Evolutionary conservation across 2,797 vertebrate species (phyloP).

Genomic region (Poeciliopsis paucimaculata): DNA sequence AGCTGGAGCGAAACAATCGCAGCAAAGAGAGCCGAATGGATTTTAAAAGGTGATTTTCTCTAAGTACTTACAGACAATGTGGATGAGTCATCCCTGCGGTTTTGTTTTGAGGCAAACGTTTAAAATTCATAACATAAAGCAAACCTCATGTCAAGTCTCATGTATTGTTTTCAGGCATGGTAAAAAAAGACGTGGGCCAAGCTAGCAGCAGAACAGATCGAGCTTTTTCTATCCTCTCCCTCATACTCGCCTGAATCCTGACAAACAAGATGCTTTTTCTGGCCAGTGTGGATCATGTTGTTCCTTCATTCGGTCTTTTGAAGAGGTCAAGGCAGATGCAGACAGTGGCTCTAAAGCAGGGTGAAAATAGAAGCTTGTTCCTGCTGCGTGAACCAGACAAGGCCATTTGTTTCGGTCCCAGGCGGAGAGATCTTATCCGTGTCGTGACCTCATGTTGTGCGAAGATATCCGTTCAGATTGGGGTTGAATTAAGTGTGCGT

Average conservation of each 20-base stretch:
- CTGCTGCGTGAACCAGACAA: background rate
- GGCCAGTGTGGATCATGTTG: background rate
- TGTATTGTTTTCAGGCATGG: background rate
- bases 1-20: background rate
- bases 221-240: background rate
- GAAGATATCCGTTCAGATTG: background rate
- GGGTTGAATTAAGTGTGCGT: background rate
- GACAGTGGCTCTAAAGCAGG: background rate
- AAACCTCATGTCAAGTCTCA: background rate
- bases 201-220: background rate
- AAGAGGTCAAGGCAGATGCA: conserved; percentile 2
- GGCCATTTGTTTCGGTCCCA: background rate
- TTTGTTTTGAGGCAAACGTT: conserved; percentile 3
- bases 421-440: background rate
- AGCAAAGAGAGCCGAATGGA: background rate
- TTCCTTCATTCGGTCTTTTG: background rate
- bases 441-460: background rate
- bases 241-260: background rate
- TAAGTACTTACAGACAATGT: background rate
- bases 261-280: background rate
- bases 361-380: background rate
- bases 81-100: background rate
- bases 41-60: background rate
- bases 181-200: background rate
- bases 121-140: background rate